Evolutionary conservation across 1,140 invertebrate species (phyloP).

Genomic region (Charaxes varanes): DNA sequence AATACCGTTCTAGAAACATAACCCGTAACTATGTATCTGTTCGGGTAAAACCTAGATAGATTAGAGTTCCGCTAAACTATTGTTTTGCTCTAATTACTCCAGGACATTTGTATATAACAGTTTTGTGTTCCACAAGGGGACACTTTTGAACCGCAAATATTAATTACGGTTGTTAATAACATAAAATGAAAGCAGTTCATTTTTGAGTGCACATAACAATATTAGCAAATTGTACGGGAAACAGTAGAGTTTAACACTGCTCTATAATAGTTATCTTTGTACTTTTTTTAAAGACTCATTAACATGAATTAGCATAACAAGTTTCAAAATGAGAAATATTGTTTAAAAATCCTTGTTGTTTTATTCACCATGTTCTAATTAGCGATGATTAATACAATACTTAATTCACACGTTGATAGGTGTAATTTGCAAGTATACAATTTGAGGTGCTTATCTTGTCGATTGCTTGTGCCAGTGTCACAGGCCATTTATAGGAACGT

Average conservation of each 20-base stretch:
- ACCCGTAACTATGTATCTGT: too few relatives aligned
- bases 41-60: too few relatives aligned
- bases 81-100: slow-evolving; percentile 3
- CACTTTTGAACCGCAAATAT: background rate
- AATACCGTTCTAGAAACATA: too few relatives aligned
- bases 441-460: slow-evolving; percentile 16
- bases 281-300: too few relatives aligned
- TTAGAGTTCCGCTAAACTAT: too few relatives aligned
- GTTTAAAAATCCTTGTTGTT: background rate
- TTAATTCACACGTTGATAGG: slow-evolving; percentile 12
- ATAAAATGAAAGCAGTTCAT: too few relatives aligned
- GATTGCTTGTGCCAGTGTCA: slow-evolving; percentile 18
- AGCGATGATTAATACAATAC: slow-evolving; percentile 6
- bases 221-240: too few relatives aligned
- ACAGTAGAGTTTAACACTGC: too few relatives aligned
- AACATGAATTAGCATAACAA: background rate
- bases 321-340: background rate
- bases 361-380: background rate
- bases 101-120: background rate
- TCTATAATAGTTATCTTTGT: too few relatives aligned
- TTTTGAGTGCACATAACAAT: too few relatives aligned
- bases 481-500: slow-evolving; percentile 18
- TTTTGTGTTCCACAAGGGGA: background rate
- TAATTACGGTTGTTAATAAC: background rate
- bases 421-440: slow-evolving; percentile 16